Conservation (phyloP, 2,797 vertebrate species). For the Mico argentatus region DNA sequence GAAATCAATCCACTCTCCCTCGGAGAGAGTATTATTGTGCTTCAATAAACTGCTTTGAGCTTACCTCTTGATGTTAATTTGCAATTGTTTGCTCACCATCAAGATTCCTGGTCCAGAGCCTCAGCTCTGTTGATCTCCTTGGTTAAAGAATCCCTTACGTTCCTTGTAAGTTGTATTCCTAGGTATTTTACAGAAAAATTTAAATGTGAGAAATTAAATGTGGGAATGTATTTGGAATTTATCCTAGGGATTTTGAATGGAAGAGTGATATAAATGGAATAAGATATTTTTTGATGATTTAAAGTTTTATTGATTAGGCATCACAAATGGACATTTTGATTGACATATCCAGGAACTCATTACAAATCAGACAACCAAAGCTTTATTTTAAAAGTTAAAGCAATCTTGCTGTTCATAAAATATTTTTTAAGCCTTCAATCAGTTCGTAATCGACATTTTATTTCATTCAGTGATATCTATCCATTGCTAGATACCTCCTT, state of each 20-base stretch:
- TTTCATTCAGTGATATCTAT: background rate
- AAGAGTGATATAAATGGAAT: background rate
- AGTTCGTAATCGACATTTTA: background rate
- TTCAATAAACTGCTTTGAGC: no score
- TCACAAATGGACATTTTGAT: conserved; percentile 23
- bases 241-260: background rate
- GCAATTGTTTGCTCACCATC: no score
- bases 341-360: background rate
- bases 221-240: background rate
- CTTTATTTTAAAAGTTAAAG: conserved; percentile 28
- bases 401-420: background rate
- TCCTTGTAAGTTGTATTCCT: no score
- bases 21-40: no score
- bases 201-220: background rate
- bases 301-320: background rate
- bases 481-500: background rate
- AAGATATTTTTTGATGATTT: background rate
- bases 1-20: no score
- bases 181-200: background rate
- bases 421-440: background rate
- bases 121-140: no score
- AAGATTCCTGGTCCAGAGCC: no score
- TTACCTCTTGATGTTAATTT: no score
- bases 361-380: conserved; percentile 20
- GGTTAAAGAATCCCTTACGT: no score